These are phyloP conservation scores for Aporophyla lueneburgensis DNA, from an alignment of 2,888 invertebrate species.

Conservation along the genomic window DNA sequence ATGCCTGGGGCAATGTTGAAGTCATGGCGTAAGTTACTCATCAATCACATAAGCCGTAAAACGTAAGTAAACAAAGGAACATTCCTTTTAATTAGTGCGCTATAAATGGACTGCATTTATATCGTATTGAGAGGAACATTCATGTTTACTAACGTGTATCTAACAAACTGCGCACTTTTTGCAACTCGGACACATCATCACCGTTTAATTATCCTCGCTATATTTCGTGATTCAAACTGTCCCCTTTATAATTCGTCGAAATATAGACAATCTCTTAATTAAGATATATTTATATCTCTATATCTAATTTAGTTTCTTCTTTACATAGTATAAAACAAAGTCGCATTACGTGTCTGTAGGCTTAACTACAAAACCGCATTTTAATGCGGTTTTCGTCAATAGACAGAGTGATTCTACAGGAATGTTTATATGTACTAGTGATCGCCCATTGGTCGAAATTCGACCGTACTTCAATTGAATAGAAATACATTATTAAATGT, in stretches of 20 bases:
- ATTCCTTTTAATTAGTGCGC: slow-evolving; percentile 9
- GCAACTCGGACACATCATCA: too few relatives aligned
- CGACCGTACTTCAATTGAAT: too few relatives aligned
- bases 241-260: slow-evolving; percentile 62
- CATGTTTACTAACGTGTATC: neutral
- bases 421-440: too few relatives aligned
- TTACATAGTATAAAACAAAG: too few relatives aligned
- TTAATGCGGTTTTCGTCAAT: too few relatives aligned
- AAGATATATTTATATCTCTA: too few relatives aligned
- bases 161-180: slow-evolving; percentile 3
- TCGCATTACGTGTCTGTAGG: too few relatives aligned
- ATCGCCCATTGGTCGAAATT: too few relatives aligned
- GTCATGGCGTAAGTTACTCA: neutral
- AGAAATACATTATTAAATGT: too few relatives aligned
- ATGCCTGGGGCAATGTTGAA: neutral
- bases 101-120: neutral
- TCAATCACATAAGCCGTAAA: neutral
- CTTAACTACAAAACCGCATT: too few relatives aligned
- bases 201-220: slow-evolving; percentile 57
- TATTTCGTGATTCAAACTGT: slow-evolving; percentile 64
- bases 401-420: too few relatives aligned
- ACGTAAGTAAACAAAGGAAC: slow-evolving; percentile 3
- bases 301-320: too few relatives aligned
- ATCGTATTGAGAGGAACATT: neutral
- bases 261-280: slow-evolving; percentile 33